Base-by-base conservation (phyloP, 2,797 vertebrate species). In the Sylvia borin region DNA sequence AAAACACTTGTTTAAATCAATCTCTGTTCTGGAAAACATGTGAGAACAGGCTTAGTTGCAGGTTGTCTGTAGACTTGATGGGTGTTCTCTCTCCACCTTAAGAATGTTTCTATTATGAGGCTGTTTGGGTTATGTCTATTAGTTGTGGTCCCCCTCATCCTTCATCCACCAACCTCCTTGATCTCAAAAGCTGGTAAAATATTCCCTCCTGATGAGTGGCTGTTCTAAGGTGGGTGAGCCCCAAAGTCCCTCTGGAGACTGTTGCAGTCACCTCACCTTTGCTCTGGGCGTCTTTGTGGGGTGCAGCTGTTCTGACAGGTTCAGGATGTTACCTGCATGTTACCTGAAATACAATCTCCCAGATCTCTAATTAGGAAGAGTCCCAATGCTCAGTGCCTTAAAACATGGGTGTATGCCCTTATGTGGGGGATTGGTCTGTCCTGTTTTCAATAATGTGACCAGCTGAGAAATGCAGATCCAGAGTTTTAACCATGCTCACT, bases 1-100 rank as follows among this genome's bases (percentile, higher is more conserved):
- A 64, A 83, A 93, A 68, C 31, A 75, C 26, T 89, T 75, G 32
- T 91, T 91, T 87, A 71, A 91, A 76, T 93, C 74, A 85, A 74
- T 95, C 15, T 20, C 34, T 68, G 5, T 90, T 94, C 47, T 85
- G 78, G 72, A 88, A 83, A 62, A 64, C 38, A 43, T 80, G 34
- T 31, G 21, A 82, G 68, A 95, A 80, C 21, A 66, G 43, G 27
- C 34, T 94, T 92, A 62, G 36, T 58, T 88, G 62, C 38, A 77
- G 29, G 20, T n/a, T 26, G 61, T 84, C 15, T 3, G 3, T 40
- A 71, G 50, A 38, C 25, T 32, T 27, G 16, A 3, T 40, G 50
- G 22, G 31, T 72, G 22, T 58, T 85, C 38, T 91, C 6, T 16
- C 47, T 91, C 32, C 7, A 4, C 66, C 32, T 7, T 34, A 27